Evolutionary conservation across 2,888 invertebrate species (phyloP).

Genomic region (Philopedon plagiatum): DNA sequence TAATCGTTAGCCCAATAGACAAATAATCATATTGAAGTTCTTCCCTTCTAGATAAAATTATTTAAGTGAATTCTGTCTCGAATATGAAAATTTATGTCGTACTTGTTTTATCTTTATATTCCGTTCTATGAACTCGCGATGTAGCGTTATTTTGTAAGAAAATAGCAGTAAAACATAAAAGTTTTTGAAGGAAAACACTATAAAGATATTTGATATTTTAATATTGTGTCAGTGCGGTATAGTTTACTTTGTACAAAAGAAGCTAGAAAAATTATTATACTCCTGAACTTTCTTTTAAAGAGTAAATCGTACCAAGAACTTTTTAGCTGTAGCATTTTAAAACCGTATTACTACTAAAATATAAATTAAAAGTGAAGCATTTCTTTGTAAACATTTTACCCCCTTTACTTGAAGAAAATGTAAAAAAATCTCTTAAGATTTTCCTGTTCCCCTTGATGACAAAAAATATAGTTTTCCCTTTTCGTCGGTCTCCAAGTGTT

Average conservation of each 20-base stretch:
- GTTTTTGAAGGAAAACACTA: constrained; percentile 24
- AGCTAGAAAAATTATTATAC: constrained; percentile 9
- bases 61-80: background rate
- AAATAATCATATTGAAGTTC: too few relatives aligned
- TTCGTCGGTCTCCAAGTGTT: too few relatives aligned
- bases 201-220: constrained; percentile 33
- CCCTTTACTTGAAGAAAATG: too few relatives aligned
- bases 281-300: background rate
- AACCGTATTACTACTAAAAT: too few relatives aligned
- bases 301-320: background rate
- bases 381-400: too few relatives aligned
- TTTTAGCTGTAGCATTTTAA: background rate
- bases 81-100: constrained; percentile 12
- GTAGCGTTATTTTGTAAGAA: constrained; percentile 11
- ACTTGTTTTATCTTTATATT: constrained; percentile 23
- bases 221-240: background rate
- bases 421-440: too few relatives aligned
- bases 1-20: too few relatives aligned
- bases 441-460: too few relatives aligned
- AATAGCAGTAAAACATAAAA: constrained; percentile 24
- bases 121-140: constrained; percentile 23
- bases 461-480: too few relatives aligned
- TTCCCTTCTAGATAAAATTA: background rate
- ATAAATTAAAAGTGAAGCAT: too few relatives aligned
- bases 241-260: constrained; percentile 20